phyloP scores from a whole-genome alignment of 2,113 vertebrate species.

The Pseudopodoces humilis region DNA sequence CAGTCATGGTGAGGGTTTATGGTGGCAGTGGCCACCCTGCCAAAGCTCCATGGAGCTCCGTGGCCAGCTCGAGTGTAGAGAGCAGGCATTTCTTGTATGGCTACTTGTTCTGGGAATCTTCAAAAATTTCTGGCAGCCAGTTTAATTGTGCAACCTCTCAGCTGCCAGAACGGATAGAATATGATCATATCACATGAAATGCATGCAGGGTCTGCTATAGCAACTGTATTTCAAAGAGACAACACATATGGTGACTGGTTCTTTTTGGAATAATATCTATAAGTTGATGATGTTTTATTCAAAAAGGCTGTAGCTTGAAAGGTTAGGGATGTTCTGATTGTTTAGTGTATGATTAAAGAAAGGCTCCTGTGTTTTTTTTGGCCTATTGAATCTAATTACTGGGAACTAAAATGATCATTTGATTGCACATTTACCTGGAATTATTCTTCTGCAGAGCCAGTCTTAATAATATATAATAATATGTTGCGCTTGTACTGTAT shows the following conservation, averaged over 20 bases:
- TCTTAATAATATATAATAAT: conserved; percentile 74
- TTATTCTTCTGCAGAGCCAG: conserved; percentile 70
- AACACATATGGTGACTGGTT: conserved; percentile 71
- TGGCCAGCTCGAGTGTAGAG: background rate
- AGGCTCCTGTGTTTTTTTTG: conserved; percentile 50
- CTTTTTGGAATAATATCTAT: conserved; percentile 73
- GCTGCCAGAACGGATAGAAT: conserved; percentile 69
- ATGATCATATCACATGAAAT: conserved; percentile 71
- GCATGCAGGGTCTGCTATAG: conserved; percentile 69
- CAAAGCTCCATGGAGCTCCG: fast-evolving
- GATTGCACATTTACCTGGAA: conserved; percentile 72
- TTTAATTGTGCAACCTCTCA: conserved; percentile 69
- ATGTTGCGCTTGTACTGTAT: conserved; percentile 63
- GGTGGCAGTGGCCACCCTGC: background rate
- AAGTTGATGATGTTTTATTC: conserved; percentile 72
- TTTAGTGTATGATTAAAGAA: conserved; percentile 67
- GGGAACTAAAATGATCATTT: conserved; percentile 70
- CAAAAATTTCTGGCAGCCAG: conserved; percentile 65
- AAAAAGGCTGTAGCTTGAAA: conserved; percentile 71
- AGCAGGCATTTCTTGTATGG: conserved; percentile 31
- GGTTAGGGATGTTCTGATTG: conserved; percentile 71
- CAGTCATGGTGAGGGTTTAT: fast-evolving
- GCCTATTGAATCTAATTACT: conserved; percentile 69
- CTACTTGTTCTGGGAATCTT: conserved; percentile 65
- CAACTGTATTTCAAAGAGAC: conserved; percentile 70